Base-by-base conservation (phyloP, 2,113 vertebrate genomes). In the Entelurus aequoreus region DNA sequence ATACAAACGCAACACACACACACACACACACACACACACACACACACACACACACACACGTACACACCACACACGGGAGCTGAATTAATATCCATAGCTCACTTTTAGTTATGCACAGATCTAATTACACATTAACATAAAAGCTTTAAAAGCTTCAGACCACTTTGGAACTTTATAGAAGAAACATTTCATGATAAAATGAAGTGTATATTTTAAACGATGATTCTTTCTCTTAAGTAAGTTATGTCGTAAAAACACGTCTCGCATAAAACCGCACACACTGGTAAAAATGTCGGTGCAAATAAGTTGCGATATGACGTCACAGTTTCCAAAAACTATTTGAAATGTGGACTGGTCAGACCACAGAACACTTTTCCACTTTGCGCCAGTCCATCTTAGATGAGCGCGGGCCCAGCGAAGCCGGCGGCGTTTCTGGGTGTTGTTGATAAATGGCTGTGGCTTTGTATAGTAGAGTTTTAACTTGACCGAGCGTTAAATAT, bases 41-140 rank as follows among this genome's bases (percentile, higher is more conserved):
- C 4, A 48, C 56, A 12, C 46, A 62, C 19, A 50, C 38, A n/a
- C 49, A 44, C 35, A 49, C 55, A 60, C 49, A n/a, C 8, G 11
- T 52, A 12, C 49, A 62, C 16, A 49, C 46, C 35, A 46, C 55
- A 60, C 49, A n/a, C 8, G 42, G 42, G 42, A 46, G 54, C 3
- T 9, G 54, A 42, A 55, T 40, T 15, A 52, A 63, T 14, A 68
- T 69, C 53, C 68, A 54, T 7, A 49, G 47, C 53, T 53, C 36
- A 60, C n/a, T 69, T 10, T 66, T 62, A 71, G 69, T 77, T 68
- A 66, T 57, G 55, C 55, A 11, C 48, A 16, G 54, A 51, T 46
- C 60, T 4, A 46, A 36, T 62, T 67, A 81, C 60, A 75, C 65
- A 75, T 83, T 71, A 74, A 68, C 6, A 52, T 61, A 75, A 75